These are phyloP conservation scores for Stenolophus ochropezus DNA, from an alignment of 2,888 invertebrate genomes.

Conservation along the genomic window DNA sequence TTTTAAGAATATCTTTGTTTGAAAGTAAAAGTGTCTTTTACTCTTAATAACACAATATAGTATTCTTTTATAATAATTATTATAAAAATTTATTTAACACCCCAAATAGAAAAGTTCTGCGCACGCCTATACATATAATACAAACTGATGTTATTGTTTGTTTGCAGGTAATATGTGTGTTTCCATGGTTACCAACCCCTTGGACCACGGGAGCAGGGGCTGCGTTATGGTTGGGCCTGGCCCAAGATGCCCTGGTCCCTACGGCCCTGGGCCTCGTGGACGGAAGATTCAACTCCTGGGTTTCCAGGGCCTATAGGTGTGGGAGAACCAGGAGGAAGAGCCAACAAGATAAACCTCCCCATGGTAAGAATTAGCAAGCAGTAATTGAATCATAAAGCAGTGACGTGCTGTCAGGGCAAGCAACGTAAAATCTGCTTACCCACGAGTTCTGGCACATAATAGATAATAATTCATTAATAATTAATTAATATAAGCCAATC, in stretches of 20 bases:
- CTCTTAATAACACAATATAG: no score
- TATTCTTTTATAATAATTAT: no score
- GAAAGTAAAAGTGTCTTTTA: no score
- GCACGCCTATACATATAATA: no score
- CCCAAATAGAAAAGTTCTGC: no score
- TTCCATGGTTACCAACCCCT: conserved; percentile 73
- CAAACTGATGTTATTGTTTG: background rate
- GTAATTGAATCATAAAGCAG: background rate
- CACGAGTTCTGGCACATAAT: no score
- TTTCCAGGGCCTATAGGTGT: conserved; percentile 74
- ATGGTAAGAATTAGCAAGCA: conserved; percentile 67
- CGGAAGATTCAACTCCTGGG: conserved; percentile 76
- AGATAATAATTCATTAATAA: no score
- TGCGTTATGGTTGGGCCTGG: conserved; percentile 76
- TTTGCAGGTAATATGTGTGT: conserved; percentile 74
- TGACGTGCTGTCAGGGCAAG: no score
- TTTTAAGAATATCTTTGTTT: no score
- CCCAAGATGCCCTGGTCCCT: conserved; percentile 77
- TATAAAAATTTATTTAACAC: no score
- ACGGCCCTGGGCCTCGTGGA: conserved; percentile 77
- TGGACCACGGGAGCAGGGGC: conserved; percentile 75
- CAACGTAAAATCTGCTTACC: no score
- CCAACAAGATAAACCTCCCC: conserved; percentile 72
- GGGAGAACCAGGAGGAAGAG: conserved; percentile 66
- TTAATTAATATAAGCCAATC: no score